Conservation (phyloP, 2,113 vertebrate genomes). For the Azemiops feae region DNA sequence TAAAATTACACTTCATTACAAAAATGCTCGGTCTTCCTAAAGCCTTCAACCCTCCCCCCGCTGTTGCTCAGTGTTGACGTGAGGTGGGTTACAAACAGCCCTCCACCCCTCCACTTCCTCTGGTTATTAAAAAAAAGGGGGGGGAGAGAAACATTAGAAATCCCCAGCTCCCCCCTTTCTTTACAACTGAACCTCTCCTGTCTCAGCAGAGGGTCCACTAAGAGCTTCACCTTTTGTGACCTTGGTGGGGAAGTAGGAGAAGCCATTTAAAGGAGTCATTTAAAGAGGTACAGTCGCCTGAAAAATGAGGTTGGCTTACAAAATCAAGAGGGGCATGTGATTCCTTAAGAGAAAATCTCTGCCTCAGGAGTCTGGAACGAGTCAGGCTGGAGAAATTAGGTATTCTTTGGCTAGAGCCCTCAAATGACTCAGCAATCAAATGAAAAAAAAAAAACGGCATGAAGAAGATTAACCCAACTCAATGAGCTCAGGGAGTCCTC, state of each 20-base stretch:
- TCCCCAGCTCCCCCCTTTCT: background rate
- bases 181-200: background rate
- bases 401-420: background rate
- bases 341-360: background rate
- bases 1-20: slow-evolving; percentile 31
- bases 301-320: background rate
- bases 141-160: background rate
- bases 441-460: background rate
- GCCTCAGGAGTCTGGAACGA: background rate
- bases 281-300: too few species aligned
- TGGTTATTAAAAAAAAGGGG: background rate
- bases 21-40: slow-evolving; percentile 5
- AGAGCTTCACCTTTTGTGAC: background rate
- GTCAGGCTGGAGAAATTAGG: background rate
- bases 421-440: background rate
- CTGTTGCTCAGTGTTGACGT: background rate
- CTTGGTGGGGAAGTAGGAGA: background rate
- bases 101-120: background rate
- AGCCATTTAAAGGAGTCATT: background rate
- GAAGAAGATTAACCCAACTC: background rate
- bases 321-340: background rate
- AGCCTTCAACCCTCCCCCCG: background rate
- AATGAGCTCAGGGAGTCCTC: background rate
- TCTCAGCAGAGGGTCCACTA: background rate
- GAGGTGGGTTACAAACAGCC: slow-evolving; percentile 18